Evolutionary conservation across 2,888 invertebrate species (phyloP).

Genomic region (Plagiodera versicolora): DNA sequence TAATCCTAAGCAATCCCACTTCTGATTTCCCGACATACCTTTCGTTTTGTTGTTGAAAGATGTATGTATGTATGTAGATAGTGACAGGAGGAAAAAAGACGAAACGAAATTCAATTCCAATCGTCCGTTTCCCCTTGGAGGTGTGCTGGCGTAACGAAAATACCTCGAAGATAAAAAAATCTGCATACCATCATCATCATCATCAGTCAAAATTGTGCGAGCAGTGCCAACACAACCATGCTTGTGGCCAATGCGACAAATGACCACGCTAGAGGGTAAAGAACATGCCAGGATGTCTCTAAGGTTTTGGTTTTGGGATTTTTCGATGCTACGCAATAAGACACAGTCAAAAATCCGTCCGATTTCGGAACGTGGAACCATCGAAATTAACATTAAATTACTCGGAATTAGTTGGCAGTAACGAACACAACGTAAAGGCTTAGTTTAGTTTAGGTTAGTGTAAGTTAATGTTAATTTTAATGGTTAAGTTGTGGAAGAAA

Average conservation of each 20-base stretch:
- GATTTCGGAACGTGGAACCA: constrained; percentile 38
- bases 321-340: constrained; percentile 49
- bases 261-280: constrained; percentile 54
- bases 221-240: constrained; percentile 56
- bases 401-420: too few species aligned
- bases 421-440: constrained; percentile 16
- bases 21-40: too few species aligned
- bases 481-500: constrained; percentile 37
- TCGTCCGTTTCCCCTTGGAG: background rate
- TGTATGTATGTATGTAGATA: too few species aligned
- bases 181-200: constrained; percentile 50
- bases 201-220: constrained; percentile 53
- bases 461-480: constrained; percentile 39
- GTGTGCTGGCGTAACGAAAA: too few species aligned
- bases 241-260: constrained; percentile 56
- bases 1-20: too few species aligned
- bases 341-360: constrained; percentile 43
- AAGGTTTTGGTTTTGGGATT: constrained; percentile 46
- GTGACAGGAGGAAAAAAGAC: background rate
- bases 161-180: constrained; percentile 35
- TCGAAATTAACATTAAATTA: constrained; percentile 49
- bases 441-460: constrained; percentile 39
- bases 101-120: background rate
- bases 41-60: too few species aligned
- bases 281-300: constrained; percentile 56